phyloP scores from a whole-genome alignment of 2,797 vertebrate species.

The Monodelphis domestica region DNA sequence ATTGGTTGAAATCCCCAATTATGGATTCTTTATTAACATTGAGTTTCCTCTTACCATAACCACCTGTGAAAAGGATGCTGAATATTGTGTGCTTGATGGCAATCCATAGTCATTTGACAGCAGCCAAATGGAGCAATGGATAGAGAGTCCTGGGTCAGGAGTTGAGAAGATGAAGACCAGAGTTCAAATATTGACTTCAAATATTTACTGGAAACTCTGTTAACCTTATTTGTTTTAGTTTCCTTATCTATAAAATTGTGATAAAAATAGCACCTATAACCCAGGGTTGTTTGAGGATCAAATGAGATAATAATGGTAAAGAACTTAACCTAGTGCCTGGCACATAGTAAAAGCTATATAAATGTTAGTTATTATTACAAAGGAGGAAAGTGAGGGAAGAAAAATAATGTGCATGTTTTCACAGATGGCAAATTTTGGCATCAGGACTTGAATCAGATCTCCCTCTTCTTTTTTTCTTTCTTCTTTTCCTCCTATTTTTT shows the following conservation, averaged over 20 bases:
- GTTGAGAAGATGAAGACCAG: not conserved
- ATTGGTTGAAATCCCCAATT: not conserved
- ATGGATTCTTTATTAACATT: not conserved
- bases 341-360: no score
- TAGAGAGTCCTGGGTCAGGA: not conserved
- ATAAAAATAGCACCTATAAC: not conserved
- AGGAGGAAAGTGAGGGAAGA: not conserved
- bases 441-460: no score
- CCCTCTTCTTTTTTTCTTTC: no score
- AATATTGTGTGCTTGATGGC: not conserved
- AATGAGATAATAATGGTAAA: not conserved
- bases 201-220: not conserved
- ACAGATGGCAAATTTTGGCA: no score
- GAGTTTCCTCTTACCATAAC: not conserved
- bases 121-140: not conserved
- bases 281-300: not conserved
- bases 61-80: not conserved
- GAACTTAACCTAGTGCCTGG: not conserved
- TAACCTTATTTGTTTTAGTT: not conserved
- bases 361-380: not conserved
- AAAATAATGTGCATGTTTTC: not conserved
- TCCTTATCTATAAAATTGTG: not conserved
- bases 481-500: no score
- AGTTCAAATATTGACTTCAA: not conserved
- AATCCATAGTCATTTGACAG: not conserved